Base-by-base conservation (phyloP, 2,888 invertebrate genomes). In the Chromoteleia sp. region DNA sequence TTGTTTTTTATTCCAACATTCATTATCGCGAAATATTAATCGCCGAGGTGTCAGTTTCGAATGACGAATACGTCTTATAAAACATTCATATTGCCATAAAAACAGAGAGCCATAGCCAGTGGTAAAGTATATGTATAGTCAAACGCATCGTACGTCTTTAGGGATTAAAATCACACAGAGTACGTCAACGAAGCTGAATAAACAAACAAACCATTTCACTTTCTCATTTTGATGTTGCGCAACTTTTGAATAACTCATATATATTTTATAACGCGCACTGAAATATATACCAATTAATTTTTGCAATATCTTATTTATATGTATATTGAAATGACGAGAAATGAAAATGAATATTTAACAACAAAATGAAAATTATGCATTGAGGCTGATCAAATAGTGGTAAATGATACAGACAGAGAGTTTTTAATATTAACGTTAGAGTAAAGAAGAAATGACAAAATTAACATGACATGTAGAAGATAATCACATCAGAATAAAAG, bases 51-150 rank as follows among this genome's bases (percentile, higher is more conserved):
- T 65, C 65, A 65, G 41, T 56, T 54, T 21, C 70, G 30, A 48
- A 59, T 48, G 58, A 70, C 21, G 36, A 1, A 3, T 33, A n/a
- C 50, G 19, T 50, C 50, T 71, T 50, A 50, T 58, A 41, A 59
- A 58, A 59, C 71, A 59, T 71, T 71, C 59, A 71, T 59, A 48
- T 58, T 19, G 25, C 39, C 21, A 48, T 70, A 58, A 58, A 70
- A 58, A 25, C 6, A 7, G 41, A 29, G 19, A 2, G 19, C 43
- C 56, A 30, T 4, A 30, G 45, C 33, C 15, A 70, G 70, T 58
- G 48, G 58, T 70, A 48, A 70, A 70, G 15, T n/a, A 15, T 33
- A 25, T 17, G 67, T 56, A 56, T 33, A 14, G 56, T 56, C 68
- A 14, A 56, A 45, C 56, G 56, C 19, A 19, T 7, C 41, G 54